phyloP scores from a whole-genome alignment of 2,888 invertebrate species.

The Napeogenes inachia region DNA sequence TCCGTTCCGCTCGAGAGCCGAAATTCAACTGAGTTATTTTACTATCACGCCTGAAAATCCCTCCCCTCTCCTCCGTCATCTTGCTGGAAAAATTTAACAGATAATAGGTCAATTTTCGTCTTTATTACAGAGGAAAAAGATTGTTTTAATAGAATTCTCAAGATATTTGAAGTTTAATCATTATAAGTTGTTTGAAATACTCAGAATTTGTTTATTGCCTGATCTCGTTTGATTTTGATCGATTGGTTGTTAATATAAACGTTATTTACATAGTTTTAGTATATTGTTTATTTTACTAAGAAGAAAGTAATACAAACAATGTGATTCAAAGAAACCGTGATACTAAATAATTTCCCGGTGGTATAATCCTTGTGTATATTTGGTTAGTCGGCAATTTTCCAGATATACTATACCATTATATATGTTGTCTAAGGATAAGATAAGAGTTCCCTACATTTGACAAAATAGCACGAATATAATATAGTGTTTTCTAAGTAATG shows the following conservation, averaged over 20 bases:
- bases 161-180: constrained; percentile 26
- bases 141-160: constrained; percentile 7
- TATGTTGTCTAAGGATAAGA: too few species aligned
- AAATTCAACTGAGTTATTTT: constrained; percentile 23
- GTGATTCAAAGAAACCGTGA: too few species aligned
- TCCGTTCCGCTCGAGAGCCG: constrained; percentile 12
- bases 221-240: constrained; percentile 22
- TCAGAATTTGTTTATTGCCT: constrained; percentile 25
- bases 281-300: too few species aligned
- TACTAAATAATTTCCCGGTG: too few species aligned
- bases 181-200: constrained; percentile 25
- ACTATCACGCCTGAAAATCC: constrained; percentile 20
- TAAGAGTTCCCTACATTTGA: too few species aligned
- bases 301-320: too few species aligned
- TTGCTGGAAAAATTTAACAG: constrained; percentile 28
- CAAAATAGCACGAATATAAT: too few species aligned
- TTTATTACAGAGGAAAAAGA: constrained; percentile 8
- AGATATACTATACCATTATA: too few species aligned
- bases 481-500: too few species aligned
- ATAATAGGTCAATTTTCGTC: constrained; percentile 11
- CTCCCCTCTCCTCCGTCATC: constrained; percentile 25
- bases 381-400: too few species aligned
- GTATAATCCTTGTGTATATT: too few species aligned
- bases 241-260: constrained; percentile 8
- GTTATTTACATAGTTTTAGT: too few species aligned